Evolutionary conservation across 2,888 invertebrate species (phyloP).

Genomic region (Metalampra italica): DNA sequence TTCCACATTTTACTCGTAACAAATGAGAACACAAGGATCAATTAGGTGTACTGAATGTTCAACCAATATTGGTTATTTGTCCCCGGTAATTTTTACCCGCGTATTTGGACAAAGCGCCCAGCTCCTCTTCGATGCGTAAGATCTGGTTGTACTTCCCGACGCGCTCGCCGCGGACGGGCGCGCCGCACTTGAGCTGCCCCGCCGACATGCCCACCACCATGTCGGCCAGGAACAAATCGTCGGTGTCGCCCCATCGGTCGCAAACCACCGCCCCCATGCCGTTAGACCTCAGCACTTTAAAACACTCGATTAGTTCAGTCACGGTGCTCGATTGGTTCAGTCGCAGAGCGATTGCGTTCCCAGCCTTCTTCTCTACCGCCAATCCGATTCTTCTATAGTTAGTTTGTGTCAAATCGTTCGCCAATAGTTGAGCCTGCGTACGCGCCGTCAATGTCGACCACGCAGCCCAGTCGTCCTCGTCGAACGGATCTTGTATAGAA

Average conservation of each 20-base stretch:
- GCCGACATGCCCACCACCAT: conserved; percentile 98
- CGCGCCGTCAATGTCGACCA: conserved; percentile 88
- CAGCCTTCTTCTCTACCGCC: conserved; percentile 96
- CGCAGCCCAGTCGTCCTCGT: conserved; percentile 98
- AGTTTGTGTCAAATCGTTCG: conserved; percentile 96
- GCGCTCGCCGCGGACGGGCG: conserved; percentile 97
- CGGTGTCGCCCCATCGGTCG: conserved; percentile 94
- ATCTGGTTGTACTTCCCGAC: conserved; percentile 99
- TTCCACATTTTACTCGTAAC: too few species aligned
- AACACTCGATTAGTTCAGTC: conserved; percentile 97
- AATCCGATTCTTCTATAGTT: conserved; percentile 93
- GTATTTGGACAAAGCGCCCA: conserved; percentile 92
- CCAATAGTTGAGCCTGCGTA: conserved; percentile 87
- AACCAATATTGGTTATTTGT: conserved; percentile 11
- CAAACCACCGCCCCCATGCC: conserved; percentile 86
- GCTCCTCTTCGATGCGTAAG: conserved; percentile 97
- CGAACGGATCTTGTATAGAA: conserved; percentile 98
- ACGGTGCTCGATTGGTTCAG: conserved; percentile 98
- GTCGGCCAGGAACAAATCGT: conserved; percentile 98
- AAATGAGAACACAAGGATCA: too few species aligned
- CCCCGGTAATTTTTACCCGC: conserved; percentile 97
- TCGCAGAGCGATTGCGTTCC: conserved; percentile 94
- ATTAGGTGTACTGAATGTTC: too few species aligned
- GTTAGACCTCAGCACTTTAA: conserved; percentile 94
- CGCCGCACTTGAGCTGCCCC: conserved; percentile 99